A percentile compares a stretch with the other conserved stretches of the same genome.
Evolutionary conservation across 2,888 invertebrate genomes (phyloP).

Genomic region (Pherbina coryleti): DNA sequence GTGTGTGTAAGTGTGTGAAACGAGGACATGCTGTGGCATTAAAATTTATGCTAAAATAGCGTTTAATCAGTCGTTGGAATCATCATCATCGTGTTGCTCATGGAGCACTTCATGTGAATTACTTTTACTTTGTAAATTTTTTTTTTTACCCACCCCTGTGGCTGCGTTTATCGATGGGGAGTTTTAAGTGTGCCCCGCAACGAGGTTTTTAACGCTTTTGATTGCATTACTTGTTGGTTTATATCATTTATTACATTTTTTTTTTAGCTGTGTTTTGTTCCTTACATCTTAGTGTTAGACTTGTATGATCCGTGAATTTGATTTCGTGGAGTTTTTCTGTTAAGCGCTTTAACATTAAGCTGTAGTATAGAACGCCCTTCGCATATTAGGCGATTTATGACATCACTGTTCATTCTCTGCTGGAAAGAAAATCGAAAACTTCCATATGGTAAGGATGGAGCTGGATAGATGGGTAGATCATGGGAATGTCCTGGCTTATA

Average conservation of each 20-base stretch:
- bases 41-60: conserved; percentile 24
- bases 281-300: no score
- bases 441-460: no score
- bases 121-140: not conserved
- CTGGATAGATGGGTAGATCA: no score
- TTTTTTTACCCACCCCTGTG: not conserved
- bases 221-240: conserved; percentile 41
- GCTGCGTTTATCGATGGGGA: conserved; percentile 34
- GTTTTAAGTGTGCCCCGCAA: conserved; percentile 38
- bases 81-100: not conserved
- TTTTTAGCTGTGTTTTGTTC: not conserved
- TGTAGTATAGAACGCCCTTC: no score
- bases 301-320: no score
- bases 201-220: conserved; percentile 41
- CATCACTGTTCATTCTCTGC: no score
- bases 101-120: not conserved
- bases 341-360: no score
- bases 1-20: not conserved
- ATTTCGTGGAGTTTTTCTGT: no score
- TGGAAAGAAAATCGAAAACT: no score
- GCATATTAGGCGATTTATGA: no score
- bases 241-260: conserved; percentile 7
- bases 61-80: conserved; percentile 31
- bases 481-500: no score
- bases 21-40: not conserved